Evolutionary conservation across 2,113 vertebrate genomes (phyloP), one percentile per base, ranked within the genome.

Genomic region (Neolamprologus toae): DNA sequence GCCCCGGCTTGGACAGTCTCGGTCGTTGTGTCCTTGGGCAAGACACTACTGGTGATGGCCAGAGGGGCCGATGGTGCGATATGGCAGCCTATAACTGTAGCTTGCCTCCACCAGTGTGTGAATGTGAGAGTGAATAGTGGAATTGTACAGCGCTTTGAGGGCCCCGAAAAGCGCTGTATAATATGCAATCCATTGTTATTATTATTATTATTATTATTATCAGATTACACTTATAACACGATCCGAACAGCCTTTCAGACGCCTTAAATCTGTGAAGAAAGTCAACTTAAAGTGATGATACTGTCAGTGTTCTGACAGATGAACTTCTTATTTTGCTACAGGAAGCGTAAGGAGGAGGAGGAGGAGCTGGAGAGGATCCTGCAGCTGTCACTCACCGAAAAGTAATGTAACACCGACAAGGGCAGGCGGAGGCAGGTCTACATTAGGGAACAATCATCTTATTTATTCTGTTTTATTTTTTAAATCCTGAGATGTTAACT

Each of bases 321-420:
- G 4, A 76, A 21, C 42, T 61, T 42, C 40, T 73, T 86, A 4
- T 51, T 86, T 51, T 86, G 40, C 68, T 33, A 23, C 84, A 97
- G 97, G 93, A 93, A 92, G 89, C 92, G 78, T 19, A 95, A 95
- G 82, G 96, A 97, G 86, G 97, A 97, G 66, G 98, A 98, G 1
- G 98, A 98, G 37, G 98, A 99, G 94, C 92, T 99, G 0, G 97
- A 98, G 95, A 96, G 98, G 86, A 98, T 97, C 94, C 95, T 99
- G 88, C 97, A 95, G 91, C 97, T 98, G 84, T 99, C 98, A 4
- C 98, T 99, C 95, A 98, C 97, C 0, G 98, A 99, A 87, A 98
- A 98, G 96, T 99, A 97, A 95, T 86, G 90, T 91, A 83, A 96
- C 63, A 66, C 40, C n/a, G 10, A 83, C 83, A 83, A 61, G 8